Evolutionary conservation across 2,888 invertebrate species (phyloP).

Genomic region (Molanna angustata): DNA sequence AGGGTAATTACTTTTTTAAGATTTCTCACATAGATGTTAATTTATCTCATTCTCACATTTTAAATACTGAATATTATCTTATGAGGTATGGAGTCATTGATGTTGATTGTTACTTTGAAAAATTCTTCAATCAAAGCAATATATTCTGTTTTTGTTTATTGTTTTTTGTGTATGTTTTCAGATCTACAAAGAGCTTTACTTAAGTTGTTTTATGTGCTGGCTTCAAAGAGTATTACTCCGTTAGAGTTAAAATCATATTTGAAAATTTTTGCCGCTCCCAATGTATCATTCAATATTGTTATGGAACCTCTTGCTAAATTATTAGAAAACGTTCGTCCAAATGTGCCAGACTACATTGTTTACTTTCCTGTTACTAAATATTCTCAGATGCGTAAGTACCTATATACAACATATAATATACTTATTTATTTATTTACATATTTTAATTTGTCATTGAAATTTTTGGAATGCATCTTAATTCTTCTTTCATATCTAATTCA

Average conservation of each 20-base stretch:
- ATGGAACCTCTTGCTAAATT: constrained; percentile 54
- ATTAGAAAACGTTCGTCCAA: constrained; percentile 41
- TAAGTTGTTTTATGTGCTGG: constrained; percentile 58
- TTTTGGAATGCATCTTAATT: no score
- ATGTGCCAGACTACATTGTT: constrained; percentile 57
- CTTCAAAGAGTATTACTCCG: constrained; percentile 52
- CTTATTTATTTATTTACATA: background rate
- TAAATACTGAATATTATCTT: constrained; percentile 8
- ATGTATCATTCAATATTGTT: constrained; percentile 56
- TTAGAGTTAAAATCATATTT: constrained; percentile 58
- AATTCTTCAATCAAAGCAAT: no score
- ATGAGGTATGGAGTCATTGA: background rate
- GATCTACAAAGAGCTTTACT: constrained; percentile 65
- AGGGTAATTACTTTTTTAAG: constrained; percentile 32
- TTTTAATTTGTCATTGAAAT: no score
- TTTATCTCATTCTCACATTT: constrained; percentile 1
- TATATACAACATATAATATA: background rate
- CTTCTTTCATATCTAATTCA: no score
- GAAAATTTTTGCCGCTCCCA: constrained; percentile 55
- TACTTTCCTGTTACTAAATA: constrained; percentile 48
- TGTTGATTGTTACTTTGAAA: background rate
- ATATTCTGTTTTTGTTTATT: no score
- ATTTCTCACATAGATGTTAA: background rate
- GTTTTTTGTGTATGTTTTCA: no score
- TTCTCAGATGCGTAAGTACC: constrained; percentile 4